These are phyloP conservation scores for Phaetusa simplex DNA, from an alignment of 2,113 vertebrate species.

Conservation along the genomic window DNA sequence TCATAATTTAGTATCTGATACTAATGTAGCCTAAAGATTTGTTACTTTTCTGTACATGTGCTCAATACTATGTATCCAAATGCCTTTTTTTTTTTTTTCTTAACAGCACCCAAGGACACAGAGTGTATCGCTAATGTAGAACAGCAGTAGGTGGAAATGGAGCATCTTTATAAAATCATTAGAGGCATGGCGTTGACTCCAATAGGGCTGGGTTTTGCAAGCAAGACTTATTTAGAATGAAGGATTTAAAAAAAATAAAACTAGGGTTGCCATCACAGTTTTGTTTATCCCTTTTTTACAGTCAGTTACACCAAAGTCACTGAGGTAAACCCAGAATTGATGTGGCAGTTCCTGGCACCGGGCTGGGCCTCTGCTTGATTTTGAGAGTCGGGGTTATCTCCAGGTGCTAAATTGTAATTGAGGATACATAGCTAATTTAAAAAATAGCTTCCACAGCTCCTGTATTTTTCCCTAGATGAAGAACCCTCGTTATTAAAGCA, in stretches of 20 bases:
- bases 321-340: fast-evolving
- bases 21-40: not conserved
- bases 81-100: fast-evolving
- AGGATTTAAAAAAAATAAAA: too few relatives aligned
- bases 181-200: fast-evolving
- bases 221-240: not conserved
- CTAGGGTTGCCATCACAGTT: fast-evolving
- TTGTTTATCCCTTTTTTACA: not conserved
- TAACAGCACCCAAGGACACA: fast-evolving
- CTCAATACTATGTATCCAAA: not conserved
- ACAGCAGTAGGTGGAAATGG: fast-evolving
- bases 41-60: fast-evolving
- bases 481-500: not conserved
- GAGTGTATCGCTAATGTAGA: fast-evolving
- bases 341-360: fast-evolving
- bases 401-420: too few relatives aligned
- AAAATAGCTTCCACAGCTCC: not conserved
- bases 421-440: fast-evolving
- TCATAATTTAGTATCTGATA: fast-evolving
- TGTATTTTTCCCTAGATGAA: fast-evolving
- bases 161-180: not conserved
- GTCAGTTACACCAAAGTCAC: fast-evolving
- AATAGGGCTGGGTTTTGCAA: fast-evolving
- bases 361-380: fast-evolving
- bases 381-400: not conserved